A percentile compares a stretch with the other conserved stretches of the same genome.
These are phyloP conservation scores for Apantesis nais DNA, from an alignment of 2,888 invertebrate species.

Conservation along the genomic window DNA sequence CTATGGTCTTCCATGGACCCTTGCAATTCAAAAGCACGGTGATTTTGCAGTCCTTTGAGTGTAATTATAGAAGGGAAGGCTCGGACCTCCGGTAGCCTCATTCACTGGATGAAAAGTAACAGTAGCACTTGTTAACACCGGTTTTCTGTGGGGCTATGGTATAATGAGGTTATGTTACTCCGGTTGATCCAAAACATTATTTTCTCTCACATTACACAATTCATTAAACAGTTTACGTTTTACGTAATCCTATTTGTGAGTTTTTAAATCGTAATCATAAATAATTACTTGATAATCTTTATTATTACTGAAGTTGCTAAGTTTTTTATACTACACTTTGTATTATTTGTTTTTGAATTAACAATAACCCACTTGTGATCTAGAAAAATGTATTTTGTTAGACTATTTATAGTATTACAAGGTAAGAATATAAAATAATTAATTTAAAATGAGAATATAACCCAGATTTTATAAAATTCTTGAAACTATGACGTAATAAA, in stretches of 20 bases:
- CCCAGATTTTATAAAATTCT: neutral
- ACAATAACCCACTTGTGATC: neutral
- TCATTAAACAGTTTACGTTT: neutral
- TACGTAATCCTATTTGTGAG: neutral
- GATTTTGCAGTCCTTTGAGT: no score
- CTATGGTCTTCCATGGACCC: no score
- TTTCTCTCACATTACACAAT: no score
- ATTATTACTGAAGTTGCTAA: neutral
- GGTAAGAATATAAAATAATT: constrained; percentile 19
- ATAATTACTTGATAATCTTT: neutral
- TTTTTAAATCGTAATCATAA: neutral
- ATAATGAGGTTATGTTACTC: no score
- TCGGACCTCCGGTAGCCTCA: no score
- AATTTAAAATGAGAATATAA: neutral
- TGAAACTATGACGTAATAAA: neutral
- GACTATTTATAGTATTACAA: constrained; percentile 20
- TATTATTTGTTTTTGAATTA: neutral
- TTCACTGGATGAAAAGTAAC: no score
- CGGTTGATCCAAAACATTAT: no score
- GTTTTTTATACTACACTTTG: neutral
- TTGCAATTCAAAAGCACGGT: no score
- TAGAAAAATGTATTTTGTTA: constrained; percentile 24
- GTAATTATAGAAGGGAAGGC: no score
- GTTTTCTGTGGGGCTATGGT: no score
- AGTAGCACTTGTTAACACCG: no score